Evolutionary conservation across 1,140 invertebrate genomes (phyloP), one percentile per base, ranked within the genome.

Genomic region (Littorina saxatilis): DNA sequence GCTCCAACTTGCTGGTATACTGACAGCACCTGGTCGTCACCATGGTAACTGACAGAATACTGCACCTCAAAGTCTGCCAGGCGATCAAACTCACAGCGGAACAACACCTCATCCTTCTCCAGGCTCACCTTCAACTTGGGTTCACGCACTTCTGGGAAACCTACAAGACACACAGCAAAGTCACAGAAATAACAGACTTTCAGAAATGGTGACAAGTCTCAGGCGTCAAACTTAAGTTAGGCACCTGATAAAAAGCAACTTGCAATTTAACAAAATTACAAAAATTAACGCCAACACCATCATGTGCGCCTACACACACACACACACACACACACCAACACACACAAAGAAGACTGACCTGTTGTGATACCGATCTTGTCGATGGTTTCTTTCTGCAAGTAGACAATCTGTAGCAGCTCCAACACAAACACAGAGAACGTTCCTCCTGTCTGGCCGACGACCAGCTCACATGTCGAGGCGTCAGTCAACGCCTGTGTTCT

Each of bases 81-180:
- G 17, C 50, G 82, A 37, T 84, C 81, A 79, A 83, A 86, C 15
- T 68, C 37, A 73, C 85, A 86, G 11, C 17, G 61, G 55, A 86
- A 84, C 13, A 68, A 37, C 1, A 85, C 68, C 13, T 81, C 70
- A 9, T 81, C 81, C 4, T 80, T 68, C 32, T 80, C 73, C 32
- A 82, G 23, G 17, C 17, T 29, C 20, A 82, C 77, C 7, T 1
- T 73, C 43, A 84, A 40, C 27, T 35, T n/a, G 61, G 83, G 72
- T 39, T 77, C 76, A 20, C 50, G 4, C n/a, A 84, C 55, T 52
- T 63, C 35, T 63, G 80, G 83, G 63, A 29, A 79, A 20, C 76
- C 83, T 83, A 63, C 23, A 82, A 61, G 61, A 81, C 61, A 40
- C 23, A 52, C 1, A n/a, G n/a, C n/a, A n/a, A n/a, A n/a, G n/a